Percentiles rank a stretch among this genome's conserved stretches.
Evolutionary conservation across 2,888 invertebrate species (phyloP).

Genomic region (Philonicus albiceps): DNA sequence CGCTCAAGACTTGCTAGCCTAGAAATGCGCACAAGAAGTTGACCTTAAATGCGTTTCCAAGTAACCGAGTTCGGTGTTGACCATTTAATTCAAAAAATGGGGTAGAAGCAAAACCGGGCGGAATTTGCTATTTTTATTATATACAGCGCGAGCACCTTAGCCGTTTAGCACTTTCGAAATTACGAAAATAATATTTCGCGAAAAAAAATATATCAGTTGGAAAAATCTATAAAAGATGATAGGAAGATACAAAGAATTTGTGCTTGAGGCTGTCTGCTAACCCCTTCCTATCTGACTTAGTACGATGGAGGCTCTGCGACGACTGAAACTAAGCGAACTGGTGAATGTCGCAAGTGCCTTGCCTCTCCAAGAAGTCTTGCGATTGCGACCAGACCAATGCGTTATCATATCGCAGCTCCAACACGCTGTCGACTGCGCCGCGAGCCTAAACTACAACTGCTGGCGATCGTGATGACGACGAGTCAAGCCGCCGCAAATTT

Average conservation of each 20-base stretch:
- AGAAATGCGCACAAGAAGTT: slow-evolving; percentile 6
- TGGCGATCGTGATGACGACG: not conserved
- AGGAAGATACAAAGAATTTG: not conserved
- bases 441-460: not conserved
- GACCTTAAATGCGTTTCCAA: not conserved
- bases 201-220: not conserved
- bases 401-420: not conserved
- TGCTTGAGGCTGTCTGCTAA: not conserved
- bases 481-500: not conserved
- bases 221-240: not conserved
- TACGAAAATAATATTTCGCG: not conserved
- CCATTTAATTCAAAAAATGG: not conserved
- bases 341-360: not conserved
- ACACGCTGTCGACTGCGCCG: not conserved
- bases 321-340: not conserved
- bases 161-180: not conserved
- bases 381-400: not conserved
- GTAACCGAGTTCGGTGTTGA: not conserved
- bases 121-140: not conserved
- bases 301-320: not conserved
- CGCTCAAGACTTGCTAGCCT: not conserved
- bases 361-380: not conserved
- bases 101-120: not conserved
- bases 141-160: not conserved
- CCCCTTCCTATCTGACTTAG: not conserved